Evolutionary conservation across 2,113 vertebrate species (phyloP).

Genomic region (Carollia perspicillata): DNA sequence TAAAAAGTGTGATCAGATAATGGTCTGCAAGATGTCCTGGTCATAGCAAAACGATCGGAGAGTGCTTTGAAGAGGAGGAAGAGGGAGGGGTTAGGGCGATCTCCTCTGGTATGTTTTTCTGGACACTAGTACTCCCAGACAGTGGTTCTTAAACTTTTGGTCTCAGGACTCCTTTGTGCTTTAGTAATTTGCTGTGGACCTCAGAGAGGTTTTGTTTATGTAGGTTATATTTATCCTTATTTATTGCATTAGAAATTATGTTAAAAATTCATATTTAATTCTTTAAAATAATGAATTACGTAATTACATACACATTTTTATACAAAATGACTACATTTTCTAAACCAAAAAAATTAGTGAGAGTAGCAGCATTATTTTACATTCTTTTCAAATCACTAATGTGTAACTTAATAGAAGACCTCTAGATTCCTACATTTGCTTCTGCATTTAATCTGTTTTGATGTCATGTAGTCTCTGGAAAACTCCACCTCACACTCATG

Average conservation of each 20-base stretch:
- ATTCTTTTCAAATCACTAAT: not conserved
- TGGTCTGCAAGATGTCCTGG: not conserved
- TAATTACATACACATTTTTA: not conserved
- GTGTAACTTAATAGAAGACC: not conserved
- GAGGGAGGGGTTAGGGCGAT: not conserved
- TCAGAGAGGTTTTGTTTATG: not conserved
- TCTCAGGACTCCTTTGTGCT: not conserved
- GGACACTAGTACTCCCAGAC: not conserved
- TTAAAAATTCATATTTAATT: conserved; percentile 19
- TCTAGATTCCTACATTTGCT: not conserved
- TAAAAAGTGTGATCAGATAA: not conserved
- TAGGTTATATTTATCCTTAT: not conserved
- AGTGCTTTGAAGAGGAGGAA: not conserved
- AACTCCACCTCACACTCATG: not conserved
- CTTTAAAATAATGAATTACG: not conserved
- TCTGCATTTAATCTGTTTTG: not conserved
- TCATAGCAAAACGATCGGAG: not conserved
- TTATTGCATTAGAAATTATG: not conserved
- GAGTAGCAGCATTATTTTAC: not conserved
- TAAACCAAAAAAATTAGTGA: not conserved
- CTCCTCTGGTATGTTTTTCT: not conserved
- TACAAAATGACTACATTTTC: not conserved
- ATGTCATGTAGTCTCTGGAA: not conserved
- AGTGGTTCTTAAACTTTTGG: not conserved
- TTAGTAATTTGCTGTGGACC: not conserved